Conservation (phyloP, 1,140 invertebrate genomes). For the Cotesia typhae region DNA sequence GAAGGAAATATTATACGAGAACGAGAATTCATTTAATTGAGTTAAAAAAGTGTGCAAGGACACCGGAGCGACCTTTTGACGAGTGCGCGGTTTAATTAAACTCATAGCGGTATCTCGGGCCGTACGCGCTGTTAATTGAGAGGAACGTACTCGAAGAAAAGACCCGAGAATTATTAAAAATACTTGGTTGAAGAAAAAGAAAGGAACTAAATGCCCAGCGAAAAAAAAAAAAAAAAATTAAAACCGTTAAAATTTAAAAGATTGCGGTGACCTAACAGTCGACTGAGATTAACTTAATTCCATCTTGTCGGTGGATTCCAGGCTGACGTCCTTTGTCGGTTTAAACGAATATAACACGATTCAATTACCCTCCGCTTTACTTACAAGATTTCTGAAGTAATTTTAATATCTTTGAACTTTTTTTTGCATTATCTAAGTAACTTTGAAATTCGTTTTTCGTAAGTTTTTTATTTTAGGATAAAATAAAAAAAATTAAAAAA, state of each 20-base stretch:
- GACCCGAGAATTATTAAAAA: not conserved
- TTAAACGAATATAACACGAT: slow-evolving; percentile 25
- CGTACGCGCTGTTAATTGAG: slow-evolving; percentile 13
- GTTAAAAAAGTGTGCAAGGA: slow-evolving; percentile 14
- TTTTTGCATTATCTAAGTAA: not conserved
- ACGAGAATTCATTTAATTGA: slow-evolving; percentile 10
- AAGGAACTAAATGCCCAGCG: not conserved
- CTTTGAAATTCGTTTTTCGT: not conserved
- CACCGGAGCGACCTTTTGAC: not conserved
- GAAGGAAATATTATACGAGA: not conserved
- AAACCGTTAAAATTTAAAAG: slow-evolving; percentile 3
- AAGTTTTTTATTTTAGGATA: not conserved
- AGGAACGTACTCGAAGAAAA: slow-evolving; percentile 11
- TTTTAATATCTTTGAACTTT: not conserved
- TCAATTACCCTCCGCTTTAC: slow-evolving; percentile 11
- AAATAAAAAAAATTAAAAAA: too few relatives aligned
- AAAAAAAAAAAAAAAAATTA: slow-evolving; percentile 2
- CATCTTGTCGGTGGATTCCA: slow-evolving; percentile 30
- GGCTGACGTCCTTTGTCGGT: slow-evolving; percentile 22
- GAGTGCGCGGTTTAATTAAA: slow-evolving; percentile 18
- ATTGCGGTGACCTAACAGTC: slow-evolving; percentile 28
- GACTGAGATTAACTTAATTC: slow-evolving; percentile 31
- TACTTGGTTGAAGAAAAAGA: not conserved
- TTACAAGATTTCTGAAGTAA: slow-evolving; percentile 13
- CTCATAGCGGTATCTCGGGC: slow-evolving; percentile 21